Base-by-base conservation (phyloP, 2,888 invertebrate species). In the Calliphora vomitoria region DNA sequence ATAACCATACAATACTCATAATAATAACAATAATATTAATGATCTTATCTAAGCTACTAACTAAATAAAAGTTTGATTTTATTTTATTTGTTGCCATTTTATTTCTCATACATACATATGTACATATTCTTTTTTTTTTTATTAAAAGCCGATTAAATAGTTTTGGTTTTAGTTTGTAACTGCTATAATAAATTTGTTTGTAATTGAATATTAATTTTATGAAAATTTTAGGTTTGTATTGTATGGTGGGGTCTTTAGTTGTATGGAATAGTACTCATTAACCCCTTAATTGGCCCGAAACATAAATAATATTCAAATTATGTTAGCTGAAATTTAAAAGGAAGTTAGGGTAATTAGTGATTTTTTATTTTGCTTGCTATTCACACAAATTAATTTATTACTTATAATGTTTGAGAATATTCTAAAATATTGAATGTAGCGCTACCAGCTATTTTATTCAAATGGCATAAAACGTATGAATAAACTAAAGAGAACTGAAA, bases 21-120 rank as follows among this genome's bases (percentile, higher is more conserved):
- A 55, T 41, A 66, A 66, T 53, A 53, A 66, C 60, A 71, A 25
- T 64, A 72, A 62, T 44, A 44, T 44, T 55, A 64, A 53, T 64
- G 62, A 81, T 81, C 18, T 64, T 72, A 72, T 81, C 72, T 53
- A 31, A 18, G 18, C 81, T 81, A 66, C 53, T 66, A 64, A 76
- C 18, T 13, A 78, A 55, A 66, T 10, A 76, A 64, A 76, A 76
- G n/a, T 66, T 66, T 25, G 11, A 58, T 68, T 41, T 64, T n/a
- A 78, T 55, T 38, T 50, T 15, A 31, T 60, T 60, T 8, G 11
- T 25, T 20, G 10, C 55, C 20, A 18, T 55, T 55, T n/a, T 50
- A n/a, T 15, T 50, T 4, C n/a, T 13, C 15, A 35, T 55, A n/a
- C 6, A 1, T 18, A 6, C 3, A n/a, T n/a, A n/a, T 55, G 3